Evolutionary conservation across 1,140 invertebrate species (phyloP).

Genomic region (Phymorhynchus buccinoides): DNA sequence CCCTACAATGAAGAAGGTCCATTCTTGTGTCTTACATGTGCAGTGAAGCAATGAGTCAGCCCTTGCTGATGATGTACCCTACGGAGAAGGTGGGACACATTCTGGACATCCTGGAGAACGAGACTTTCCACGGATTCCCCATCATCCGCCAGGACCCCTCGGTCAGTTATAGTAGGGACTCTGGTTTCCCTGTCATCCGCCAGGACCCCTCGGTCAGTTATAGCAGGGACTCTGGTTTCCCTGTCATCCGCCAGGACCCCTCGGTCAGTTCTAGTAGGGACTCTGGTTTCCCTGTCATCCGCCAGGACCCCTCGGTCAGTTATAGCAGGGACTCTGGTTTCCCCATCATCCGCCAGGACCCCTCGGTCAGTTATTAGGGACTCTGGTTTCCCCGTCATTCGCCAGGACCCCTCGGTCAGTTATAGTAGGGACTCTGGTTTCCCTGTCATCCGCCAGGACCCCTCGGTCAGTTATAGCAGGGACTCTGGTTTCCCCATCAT

Average conservation of each 20-base stretch:
- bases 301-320: too few relatives aligned
- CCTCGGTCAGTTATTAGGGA: too few relatives aligned
- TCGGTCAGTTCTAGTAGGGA: too few relatives aligned
- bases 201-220: constrained; percentile 49
- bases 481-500: constrained; percentile 96
- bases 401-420: too few relatives aligned
- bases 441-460: constrained; percentile 82
- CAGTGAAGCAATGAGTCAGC: constrained; percentile 83
- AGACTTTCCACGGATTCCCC: constrained; percentile 94
- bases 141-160: constrained; percentile 78
- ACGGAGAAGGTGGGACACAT: constrained; percentile 87
- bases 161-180: too few relatives aligned
- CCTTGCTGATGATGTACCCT: constrained; percentile 85
- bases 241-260: constrained; percentile 80
- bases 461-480: constrained; percentile 49
- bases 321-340: too few relatives aligned
- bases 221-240: too few relatives aligned
- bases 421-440: too few relatives aligned
- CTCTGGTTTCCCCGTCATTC: too few relatives aligned
- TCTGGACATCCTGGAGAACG: constrained; percentile 84
- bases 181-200: constrained; percentile 92
- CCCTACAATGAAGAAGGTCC: too few relatives aligned
- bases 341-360: too few relatives aligned
- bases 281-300: constrained; percentile 96
- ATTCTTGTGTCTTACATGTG: too few relatives aligned